Percentiles rank a stretch among this genome's conserved stretches.
Evolutionary conservation across 2,888 invertebrate species (phyloP).

Genomic region (Yponomeuta malinellus): DNA sequence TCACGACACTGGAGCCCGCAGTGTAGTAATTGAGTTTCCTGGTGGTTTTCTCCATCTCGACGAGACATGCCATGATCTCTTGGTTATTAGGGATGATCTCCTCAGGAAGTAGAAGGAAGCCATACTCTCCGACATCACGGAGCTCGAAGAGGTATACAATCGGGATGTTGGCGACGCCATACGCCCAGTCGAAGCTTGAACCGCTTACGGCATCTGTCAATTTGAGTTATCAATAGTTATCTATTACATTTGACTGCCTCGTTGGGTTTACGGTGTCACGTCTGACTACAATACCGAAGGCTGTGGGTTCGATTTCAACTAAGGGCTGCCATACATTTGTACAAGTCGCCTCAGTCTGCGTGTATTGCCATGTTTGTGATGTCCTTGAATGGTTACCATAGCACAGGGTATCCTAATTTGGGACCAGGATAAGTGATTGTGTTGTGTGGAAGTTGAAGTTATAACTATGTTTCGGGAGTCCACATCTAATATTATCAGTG

Average conservation of each 20-base stretch:
- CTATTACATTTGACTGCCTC: too few relatives aligned
- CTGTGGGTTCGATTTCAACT: too few relatives aligned
- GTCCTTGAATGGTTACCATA: too few relatives aligned
- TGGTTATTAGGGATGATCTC: constrained; percentile 64
- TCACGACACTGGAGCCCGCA: neutral
- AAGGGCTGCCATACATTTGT: too few relatives aligned
- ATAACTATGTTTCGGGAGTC: neutral
- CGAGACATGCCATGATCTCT: constrained; percentile 55
- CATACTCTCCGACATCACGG: constrained; percentile 67
- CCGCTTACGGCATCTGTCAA: constrained; percentile 54
- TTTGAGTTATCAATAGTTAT: neutral
- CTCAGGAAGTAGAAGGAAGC: constrained; percentile 69
- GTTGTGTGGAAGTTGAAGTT: neutral
- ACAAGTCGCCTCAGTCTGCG: too few relatives aligned
- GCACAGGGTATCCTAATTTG: too few relatives aligned
- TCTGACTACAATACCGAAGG: too few relatives aligned
- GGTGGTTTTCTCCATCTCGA: constrained; percentile 45
- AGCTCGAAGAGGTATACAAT: constrained; percentile 75
- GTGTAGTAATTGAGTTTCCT: constrained; percentile 36
- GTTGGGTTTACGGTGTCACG: too few relatives aligned
- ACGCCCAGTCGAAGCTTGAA: constrained; percentile 73
- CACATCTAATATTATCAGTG: too few relatives aligned
- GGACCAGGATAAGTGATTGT: too few relatives aligned
- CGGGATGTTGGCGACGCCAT: constrained; percentile 66
- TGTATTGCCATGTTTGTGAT: too few relatives aligned